Evolutionary conservation across 2,888 invertebrate genomes (phyloP).

Genomic region (Alviniconcha strummeri): DNA sequence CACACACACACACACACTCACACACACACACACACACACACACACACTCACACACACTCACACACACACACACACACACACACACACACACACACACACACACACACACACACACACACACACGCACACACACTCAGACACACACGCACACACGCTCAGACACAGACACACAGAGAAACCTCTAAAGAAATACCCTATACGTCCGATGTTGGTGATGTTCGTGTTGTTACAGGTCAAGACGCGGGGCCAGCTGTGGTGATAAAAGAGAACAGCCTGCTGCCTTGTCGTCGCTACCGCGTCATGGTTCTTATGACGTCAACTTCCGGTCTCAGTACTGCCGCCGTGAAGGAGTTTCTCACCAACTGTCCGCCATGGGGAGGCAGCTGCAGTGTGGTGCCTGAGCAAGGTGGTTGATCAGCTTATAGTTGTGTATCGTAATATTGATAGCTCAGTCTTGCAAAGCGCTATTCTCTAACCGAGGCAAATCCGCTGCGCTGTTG

Average conservation of each 20-base stretch:
- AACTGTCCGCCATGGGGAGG: constrained; percentile 25
- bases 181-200: no score
- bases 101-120: no score
- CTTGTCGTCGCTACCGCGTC: background rate
- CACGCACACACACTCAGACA: no score
- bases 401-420: background rate
- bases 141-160: no score
- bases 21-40: background rate
- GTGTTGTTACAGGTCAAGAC: background rate
- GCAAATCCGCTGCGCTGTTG: no score
- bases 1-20: constrained; percentile 8
- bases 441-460: no score
- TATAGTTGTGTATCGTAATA: no score
- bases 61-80: no score
- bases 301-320: background rate
- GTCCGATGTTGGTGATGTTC: no score
- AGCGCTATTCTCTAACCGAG: no score
- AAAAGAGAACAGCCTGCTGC: background rate
- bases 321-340: background rate
- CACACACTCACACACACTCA: background rate
- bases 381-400: background rate
- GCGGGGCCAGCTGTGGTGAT: background rate
- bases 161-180: no score
- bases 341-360: background rate
- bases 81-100: no score